Evolutionary conservation across 2,113 vertebrate genomes (phyloP).

Genomic region (Rhinolophus sinicus): DNA sequence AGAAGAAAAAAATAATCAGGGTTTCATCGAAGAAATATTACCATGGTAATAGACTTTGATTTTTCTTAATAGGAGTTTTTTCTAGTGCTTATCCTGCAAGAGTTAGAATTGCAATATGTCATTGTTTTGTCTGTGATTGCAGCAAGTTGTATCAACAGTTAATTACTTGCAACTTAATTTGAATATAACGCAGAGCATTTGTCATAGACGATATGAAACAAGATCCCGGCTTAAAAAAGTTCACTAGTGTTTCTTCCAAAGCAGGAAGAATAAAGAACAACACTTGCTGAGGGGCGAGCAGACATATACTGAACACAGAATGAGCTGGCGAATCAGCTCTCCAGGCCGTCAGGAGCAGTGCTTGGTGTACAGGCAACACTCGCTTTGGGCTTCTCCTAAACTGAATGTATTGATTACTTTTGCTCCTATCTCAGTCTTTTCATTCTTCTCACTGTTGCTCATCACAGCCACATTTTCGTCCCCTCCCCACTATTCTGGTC

Average conservation of each 20-base stretch:
- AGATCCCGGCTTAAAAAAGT: constrained; percentile 75
- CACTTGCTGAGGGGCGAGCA: constrained; percentile 64
- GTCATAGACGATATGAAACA: constrained; percentile 22
- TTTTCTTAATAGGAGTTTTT: constrained; percentile 72
- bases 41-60: constrained; percentile 60
- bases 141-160: constrained; percentile 71
- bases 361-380: constrained; percentile 42
- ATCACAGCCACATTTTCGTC: constrained; percentile 66
- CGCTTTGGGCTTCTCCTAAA: constrained; percentile 81
- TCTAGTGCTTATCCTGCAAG: constrained; percentile 62
- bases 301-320: constrained; percentile 75
- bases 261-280: constrained; percentile 71
- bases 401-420: constrained; percentile 81
- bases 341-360: constrained; percentile 52
- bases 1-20: neutral
- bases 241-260: constrained; percentile 66
- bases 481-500: constrained; percentile 67
- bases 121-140: constrained; percentile 68
- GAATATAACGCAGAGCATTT: constrained; percentile 70
- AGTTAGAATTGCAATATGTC: constrained; percentile 56
- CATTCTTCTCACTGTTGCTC: constrained; percentile 71
- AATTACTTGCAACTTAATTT: constrained; percentile 69
- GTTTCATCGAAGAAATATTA: constrained; percentile 72
- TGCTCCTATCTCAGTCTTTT: constrained; percentile 77
- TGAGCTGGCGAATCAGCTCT: constrained; percentile 78